A percentile compares a stretch with the other conserved stretches of the same genome.
Evolutionary conservation across 2,113 vertebrate species (phyloP).

Genomic region (Porphyrio hochstetteri): DNA sequence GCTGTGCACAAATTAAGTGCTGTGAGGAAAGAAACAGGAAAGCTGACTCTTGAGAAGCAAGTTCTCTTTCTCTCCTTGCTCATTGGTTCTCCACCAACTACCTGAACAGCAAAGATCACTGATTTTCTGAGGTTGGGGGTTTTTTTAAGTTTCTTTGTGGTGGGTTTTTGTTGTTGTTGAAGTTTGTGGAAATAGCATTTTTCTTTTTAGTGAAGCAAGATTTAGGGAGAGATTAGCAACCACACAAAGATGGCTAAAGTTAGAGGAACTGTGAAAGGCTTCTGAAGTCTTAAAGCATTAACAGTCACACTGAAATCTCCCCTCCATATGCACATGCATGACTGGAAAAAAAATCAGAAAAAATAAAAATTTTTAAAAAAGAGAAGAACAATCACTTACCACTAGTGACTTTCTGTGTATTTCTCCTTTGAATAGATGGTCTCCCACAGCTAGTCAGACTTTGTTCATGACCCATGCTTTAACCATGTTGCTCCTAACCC

Average conservation of each 20-base stretch:
- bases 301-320: not conserved
- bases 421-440: not conserved
- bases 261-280: not conserved
- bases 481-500: not conserved
- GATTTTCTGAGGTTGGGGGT: accelerated
- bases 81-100: not conserved
- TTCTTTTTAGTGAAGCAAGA: not conserved
- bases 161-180: not conserved
- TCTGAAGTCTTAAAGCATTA: not conserved
- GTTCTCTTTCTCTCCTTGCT: not conserved
- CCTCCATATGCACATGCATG: accelerated
- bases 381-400: not conserved
- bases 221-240: not conserved
- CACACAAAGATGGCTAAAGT: not conserved
- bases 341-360: not conserved
- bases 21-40: not conserved
- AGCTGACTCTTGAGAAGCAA: not conserved
- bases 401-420: accelerated
- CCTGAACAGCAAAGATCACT: not conserved
- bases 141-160: not conserved
- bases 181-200: not conserved
- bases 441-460: not conserved
- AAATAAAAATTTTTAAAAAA: no score
- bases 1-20: not conserved
- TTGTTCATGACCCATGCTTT: not conserved